Conservation (phyloP, 2,797 vertebrate genomes). For the Enoplosus armatus region DNA sequence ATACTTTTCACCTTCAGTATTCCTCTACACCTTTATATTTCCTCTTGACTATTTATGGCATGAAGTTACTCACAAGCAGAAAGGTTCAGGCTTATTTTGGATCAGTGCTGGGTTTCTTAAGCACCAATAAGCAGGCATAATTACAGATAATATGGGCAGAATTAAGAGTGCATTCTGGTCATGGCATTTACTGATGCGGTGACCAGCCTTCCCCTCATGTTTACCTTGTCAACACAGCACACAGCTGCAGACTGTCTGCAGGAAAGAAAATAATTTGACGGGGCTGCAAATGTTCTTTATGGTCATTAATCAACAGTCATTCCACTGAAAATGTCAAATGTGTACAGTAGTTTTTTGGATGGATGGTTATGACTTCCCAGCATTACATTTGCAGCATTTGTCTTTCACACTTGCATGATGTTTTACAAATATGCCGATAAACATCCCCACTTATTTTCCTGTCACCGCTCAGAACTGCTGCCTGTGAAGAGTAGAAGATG, state of each 20-base stretch:
- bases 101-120: conserved; percentile 39
- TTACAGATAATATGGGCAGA: conserved; percentile 50
- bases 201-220: conserved; percentile 44
- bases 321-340: conserved; percentile 49
- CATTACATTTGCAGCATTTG: conserved; percentile 24
- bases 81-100: conserved; percentile 38
- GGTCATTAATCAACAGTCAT: conserved; percentile 55
- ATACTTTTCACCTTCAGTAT: not conserved
- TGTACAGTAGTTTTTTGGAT: conserved; percentile 14
- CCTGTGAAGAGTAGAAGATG: conserved; percentile 1
- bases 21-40: conserved; percentile 5
- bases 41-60: conserved; percentile 3
- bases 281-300: conserved; percentile 23
- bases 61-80: conserved; percentile 10
- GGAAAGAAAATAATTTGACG: conserved; percentile 36
- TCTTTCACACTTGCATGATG: conserved; percentile 3
- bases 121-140: conserved; percentile 33
- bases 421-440: conserved; percentile 36
- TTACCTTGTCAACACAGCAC: conserved; percentile 56
- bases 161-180: conserved; percentile 57
- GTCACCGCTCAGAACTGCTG: not conserved
- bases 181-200: conserved; percentile 36
- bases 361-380: conserved; percentile 27
- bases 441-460: conserved; percentile 15
- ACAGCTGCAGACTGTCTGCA: conserved; percentile 52